These are phyloP conservation scores for Myrmecophaga tridactyla DNA, from an alignment of 2,113 vertebrate species.

Conservation along the genomic window DNA sequence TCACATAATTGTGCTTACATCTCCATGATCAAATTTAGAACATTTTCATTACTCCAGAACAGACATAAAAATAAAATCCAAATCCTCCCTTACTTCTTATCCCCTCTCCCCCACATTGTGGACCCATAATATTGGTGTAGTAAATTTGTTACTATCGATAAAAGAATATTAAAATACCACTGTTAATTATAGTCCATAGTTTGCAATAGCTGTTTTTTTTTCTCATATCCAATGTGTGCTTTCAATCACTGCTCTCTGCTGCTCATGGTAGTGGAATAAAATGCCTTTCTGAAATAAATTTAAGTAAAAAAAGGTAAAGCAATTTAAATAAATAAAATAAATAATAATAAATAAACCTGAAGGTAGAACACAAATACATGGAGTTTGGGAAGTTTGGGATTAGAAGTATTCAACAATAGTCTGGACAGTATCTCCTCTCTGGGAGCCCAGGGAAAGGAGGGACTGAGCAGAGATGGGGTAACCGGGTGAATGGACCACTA, in stretches of 20 bases:
- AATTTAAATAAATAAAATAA: neutral
- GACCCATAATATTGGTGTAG: no score
- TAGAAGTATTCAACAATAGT: neutral
- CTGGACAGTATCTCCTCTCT: neutral
- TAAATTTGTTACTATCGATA: no score
- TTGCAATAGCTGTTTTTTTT: no score
- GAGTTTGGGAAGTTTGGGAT: neutral
- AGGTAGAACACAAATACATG: neutral
- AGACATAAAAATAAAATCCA: no score
- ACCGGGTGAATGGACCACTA: neutral
- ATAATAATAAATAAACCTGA: neutral
- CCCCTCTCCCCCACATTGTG: no score
- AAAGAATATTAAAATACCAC: no score
- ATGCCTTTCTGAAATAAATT: neutral
- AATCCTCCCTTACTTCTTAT: no score
- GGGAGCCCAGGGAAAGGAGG: neutral
- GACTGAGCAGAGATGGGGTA: neutral
- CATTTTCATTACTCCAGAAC: no score
- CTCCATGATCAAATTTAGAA: no score
- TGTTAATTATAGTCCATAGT: no score
- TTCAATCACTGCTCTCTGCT: neutral
- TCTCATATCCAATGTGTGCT: no score
- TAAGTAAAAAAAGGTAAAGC: neutral
- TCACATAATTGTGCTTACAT: no score
- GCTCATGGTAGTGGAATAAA: neutral